Conservation (phyloP, 1,140 invertebrate genomes). For the Oreohelix idahoensis region DNA sequence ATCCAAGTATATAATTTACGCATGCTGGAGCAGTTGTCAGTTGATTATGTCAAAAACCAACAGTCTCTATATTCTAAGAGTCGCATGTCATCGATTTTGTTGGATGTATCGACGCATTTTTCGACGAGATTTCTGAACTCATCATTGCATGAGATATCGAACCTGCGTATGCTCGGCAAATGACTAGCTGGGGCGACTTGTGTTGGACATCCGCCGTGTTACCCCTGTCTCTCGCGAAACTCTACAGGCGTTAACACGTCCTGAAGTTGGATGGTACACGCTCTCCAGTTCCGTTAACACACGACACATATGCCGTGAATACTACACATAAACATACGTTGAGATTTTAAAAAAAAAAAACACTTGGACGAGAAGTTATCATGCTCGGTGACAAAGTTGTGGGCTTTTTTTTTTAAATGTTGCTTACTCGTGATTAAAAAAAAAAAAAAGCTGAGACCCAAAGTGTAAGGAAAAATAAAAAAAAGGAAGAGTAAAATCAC, state of each 20-base stretch:
- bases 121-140: slow-evolving; percentile 51
- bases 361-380: not conserved
- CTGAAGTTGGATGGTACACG: not conserved
- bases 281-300: not conserved
- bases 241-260: not conserved
- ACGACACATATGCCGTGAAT: not conserved
- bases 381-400: not conserved
- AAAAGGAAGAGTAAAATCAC: slow-evolving; percentile 28
- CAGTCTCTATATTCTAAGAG: slow-evolving; percentile 26
- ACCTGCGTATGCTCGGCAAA: slow-evolving; percentile 52
- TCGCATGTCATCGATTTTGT: slow-evolving; percentile 51
- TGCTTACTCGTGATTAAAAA: not conserved
- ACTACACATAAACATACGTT: not conserved
- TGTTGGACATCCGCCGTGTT: not conserved
- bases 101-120: slow-evolving; percentile 49
- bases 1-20: too few relatives aligned
- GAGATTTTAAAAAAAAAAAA: not conserved
- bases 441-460: not conserved
- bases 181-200: not conserved
- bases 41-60: too few relatives aligned
- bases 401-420: not conserved
- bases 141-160: slow-evolving; percentile 52
- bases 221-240: not conserved
- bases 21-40: too few relatives aligned
- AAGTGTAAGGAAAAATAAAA: not conserved